Evolutionary conservation across 2,888 invertebrate species (phyloP), one percentile per base, ranked within the genome.

Genomic region (Didymodactylos carnosus): DNA sequence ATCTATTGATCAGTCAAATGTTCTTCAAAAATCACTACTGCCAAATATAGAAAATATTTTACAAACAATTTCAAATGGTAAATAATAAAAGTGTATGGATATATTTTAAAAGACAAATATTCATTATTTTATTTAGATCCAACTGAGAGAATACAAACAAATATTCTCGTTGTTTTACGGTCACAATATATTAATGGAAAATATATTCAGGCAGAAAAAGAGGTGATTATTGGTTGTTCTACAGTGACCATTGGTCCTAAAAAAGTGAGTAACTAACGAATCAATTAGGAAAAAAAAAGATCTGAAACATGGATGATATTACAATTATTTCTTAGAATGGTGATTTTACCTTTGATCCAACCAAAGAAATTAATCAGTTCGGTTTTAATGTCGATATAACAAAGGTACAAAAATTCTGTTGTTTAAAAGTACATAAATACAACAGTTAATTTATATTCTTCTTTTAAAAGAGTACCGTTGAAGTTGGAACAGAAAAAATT

Each of bases 301-400:
- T 69, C 74, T 19, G 39, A 27, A 72, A 11, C 25, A 14, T 16
- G 62, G 69, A 40, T 53, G 69, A 46, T 71, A 35, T 72, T 25
- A 75, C 39, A n/a, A 1, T 72, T 27, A 25, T n/a, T 49, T 78
- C 77, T 43, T 79, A 83, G 83, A 82, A 82, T 79, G 83, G 82
- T 69, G 83, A 83, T 75, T 83, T 80, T 78, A 77, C 77, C 46
- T 80, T 83, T 78, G 83, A 83, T 39, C 82, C 81, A 76, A 53
- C 80, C 5, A 79, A 79, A 70, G 73, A 76, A 5, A 76, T 83
- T 7, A 75, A 77, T 27, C 76, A 78, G 7, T 80, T 81, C 76
- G 82, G 82, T 19, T 82, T 83, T 73, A 80, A 76, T 69, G 78
- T 83, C 35, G 82, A 82, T 23, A 81, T 81, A 53, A 79, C 78